Percentiles rank a stretch among this genome's conserved stretches.
Conservation (phyloP, 2,888 invertebrate genomes). For the Apocheima hispidaria region DNA sequence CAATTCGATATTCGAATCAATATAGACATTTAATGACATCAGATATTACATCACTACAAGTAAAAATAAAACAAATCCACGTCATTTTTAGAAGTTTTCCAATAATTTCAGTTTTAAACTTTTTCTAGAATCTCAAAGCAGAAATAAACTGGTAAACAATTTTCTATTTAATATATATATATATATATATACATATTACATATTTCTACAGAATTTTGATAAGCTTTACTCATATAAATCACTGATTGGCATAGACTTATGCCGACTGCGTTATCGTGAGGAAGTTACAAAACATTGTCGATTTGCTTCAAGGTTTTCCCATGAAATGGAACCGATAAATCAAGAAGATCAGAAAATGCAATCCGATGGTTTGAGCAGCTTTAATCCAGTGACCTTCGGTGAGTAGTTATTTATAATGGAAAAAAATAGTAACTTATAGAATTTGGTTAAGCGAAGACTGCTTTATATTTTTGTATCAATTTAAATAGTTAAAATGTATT, state of each 20-base stretch:
- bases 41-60: background rate
- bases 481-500: too few relatives aligned
- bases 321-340: constrained; percentile 50
- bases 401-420: constrained; percentile 40
- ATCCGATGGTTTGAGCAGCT: constrained; percentile 21
- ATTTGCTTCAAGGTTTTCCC: background rate
- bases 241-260: too few relatives aligned
- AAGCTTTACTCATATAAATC: too few relatives aligned
- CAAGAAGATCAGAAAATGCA: constrained; percentile 40
- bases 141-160: too few relatives aligned
- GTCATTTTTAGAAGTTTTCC: background rate
- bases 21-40: too few relatives aligned
- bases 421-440: too few relatives aligned
- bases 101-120: background rate
- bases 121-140: background rate
- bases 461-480: too few relatives aligned
- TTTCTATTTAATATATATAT: background rate
- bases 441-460: background rate
- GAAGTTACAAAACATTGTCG: background rate
- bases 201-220: too few relatives aligned
- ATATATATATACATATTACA: too few relatives aligned
- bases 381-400: constrained; percentile 58
- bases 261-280: background rate
- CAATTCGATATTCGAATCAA: too few relatives aligned
- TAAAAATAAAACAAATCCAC: background rate